Evolutionary conservation across 2,797 vertebrate species (phyloP).

Genomic region (Thalassophryne amazonica): DNA sequence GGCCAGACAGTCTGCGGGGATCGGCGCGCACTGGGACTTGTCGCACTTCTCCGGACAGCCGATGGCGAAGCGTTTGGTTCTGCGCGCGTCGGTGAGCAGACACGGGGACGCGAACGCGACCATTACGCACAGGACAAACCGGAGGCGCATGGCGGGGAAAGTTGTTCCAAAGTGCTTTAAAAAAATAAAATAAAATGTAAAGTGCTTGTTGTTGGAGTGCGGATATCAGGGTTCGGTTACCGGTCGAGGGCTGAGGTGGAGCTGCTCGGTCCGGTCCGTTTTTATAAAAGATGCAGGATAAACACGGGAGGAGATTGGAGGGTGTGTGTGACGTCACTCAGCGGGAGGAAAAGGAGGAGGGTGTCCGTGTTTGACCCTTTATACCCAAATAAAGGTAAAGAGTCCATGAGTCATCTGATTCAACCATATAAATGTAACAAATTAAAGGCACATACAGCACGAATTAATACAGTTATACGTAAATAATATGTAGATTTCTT

Average conservation of each 20-base stretch:
- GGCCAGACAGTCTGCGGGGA: conserved; percentile 76
- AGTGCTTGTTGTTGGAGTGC: rapidly evolving
- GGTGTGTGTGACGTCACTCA: conserved; percentile 37
- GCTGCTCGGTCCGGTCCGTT: not conserved
- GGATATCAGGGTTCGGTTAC: not conserved
- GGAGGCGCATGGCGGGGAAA: conserved; percentile 43
- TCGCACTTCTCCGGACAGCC: conserved; percentile 85
- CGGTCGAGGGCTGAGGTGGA: not conserved
- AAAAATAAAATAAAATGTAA: not conserved
- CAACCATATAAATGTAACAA: no score
- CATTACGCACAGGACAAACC: conserved; percentile 32
- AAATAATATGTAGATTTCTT: no score
- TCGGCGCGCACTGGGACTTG: conserved; percentile 74
- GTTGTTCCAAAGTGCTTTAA: not conserved
- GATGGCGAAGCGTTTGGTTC: conserved; percentile 59
- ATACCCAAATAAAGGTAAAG: no score
- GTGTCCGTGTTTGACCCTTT: not conserved
- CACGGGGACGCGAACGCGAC: conserved; percentile 22
- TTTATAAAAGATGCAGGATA: conserved; percentile 66
- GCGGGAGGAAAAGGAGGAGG: not conserved
- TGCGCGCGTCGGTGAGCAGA: conserved; percentile 32
- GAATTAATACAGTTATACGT: no score
- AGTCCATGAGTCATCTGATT: no score
- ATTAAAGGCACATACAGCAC: no score
- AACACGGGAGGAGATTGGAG: conserved; percentile 68